Evolutionary conservation across 2,888 invertebrate species (phyloP).

Genomic region (Sarcophaga rosellei): DNA sequence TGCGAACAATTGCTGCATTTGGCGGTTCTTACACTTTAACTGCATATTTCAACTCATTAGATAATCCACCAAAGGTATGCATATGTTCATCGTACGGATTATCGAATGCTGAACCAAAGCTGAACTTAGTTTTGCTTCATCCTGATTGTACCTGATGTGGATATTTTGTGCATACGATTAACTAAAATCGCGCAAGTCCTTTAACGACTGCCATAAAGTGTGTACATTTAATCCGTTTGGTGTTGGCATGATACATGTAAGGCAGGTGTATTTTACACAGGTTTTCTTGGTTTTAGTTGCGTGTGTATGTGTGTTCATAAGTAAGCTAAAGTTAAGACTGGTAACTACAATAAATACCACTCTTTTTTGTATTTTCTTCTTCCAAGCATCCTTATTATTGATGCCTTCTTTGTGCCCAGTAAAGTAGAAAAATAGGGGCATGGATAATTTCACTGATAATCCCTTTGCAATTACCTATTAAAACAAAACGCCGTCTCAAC

Average conservation of each 20-base stretch:
- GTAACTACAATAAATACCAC: neutral
- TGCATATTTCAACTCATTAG: constrained; percentile 65
- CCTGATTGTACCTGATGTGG: neutral
- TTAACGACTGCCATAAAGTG: constrained; percentile 36
- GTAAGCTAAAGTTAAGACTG: constrained; percentile 5
- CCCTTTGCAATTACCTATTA: constrained; percentile 78
- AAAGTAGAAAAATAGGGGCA: constrained; percentile 59
- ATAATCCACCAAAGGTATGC: constrained; percentile 6
- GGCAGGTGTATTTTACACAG: constrained; percentile 59
- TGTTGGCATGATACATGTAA: constrained; percentile 34
- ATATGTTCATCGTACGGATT: constrained; percentile 45
- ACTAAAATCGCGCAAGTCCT: constrained; percentile 76
- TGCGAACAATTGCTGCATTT: neutral
- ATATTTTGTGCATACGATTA: constrained; percentile 65
- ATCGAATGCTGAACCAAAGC: constrained; percentile 34
- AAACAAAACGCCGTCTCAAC: constrained; percentile 77
- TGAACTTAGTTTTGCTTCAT: constrained; percentile 29
- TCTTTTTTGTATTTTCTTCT: constrained; percentile 46
- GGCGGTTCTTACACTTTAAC: constrained; percentile 51
- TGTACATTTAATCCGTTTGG: constrained; percentile 22
- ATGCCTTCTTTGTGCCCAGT: constrained; percentile 47
- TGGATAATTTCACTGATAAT: constrained; percentile 75
- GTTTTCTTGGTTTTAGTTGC: constrained; percentile 17
- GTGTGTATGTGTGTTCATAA: constrained; percentile 21
- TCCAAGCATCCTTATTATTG: constrained; percentile 45